A percentile compares a stretch with the other conserved stretches of the same genome.
phyloP scores from a whole-genome alignment of 2,888 invertebrate species.

The Chydorus sphaericus region DNA sequence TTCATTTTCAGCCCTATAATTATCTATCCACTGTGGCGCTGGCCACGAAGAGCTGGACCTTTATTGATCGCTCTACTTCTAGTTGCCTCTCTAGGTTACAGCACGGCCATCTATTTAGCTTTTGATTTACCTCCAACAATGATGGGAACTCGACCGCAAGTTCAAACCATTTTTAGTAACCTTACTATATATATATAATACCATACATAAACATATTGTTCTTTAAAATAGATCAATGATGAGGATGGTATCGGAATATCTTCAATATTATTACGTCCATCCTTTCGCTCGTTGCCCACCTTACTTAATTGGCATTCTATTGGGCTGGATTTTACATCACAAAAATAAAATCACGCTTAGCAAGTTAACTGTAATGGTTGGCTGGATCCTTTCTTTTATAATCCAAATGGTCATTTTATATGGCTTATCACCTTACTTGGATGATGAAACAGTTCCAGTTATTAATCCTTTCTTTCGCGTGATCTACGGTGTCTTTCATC shows the following conservation, averaged over 20 bases:
- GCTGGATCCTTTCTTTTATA: not conserved
- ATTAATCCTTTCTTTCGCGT: constrained; percentile 54
- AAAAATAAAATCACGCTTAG: not conserved
- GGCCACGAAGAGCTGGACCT: constrained; percentile 15
- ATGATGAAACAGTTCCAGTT: not conserved
- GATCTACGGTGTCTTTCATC: constrained; percentile 63
- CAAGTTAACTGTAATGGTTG: not conserved
- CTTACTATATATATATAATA: not conserved
- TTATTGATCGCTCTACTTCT: constrained; percentile 7
- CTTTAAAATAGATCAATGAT: not conserved
- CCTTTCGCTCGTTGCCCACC: not conserved
- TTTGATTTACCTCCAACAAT: constrained; percentile 10
- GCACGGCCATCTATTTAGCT: constrained; percentile 6
- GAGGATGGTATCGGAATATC: not conserved
- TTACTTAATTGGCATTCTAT: not conserved
- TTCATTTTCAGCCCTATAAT: constrained; percentile 17
- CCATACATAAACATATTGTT: not conserved
- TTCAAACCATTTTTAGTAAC: not conserved
- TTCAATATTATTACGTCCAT: not conserved
- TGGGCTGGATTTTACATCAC: not conserved
- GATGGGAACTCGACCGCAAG: constrained; percentile 14
- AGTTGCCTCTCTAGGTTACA: constrained; percentile 5
- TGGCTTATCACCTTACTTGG: not conserved
- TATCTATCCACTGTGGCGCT: constrained; percentile 18
- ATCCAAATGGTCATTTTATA: not conserved